Conservation (phyloP, 2,113 vertebrate genomes). For the Pithys albifrons region DNA sequence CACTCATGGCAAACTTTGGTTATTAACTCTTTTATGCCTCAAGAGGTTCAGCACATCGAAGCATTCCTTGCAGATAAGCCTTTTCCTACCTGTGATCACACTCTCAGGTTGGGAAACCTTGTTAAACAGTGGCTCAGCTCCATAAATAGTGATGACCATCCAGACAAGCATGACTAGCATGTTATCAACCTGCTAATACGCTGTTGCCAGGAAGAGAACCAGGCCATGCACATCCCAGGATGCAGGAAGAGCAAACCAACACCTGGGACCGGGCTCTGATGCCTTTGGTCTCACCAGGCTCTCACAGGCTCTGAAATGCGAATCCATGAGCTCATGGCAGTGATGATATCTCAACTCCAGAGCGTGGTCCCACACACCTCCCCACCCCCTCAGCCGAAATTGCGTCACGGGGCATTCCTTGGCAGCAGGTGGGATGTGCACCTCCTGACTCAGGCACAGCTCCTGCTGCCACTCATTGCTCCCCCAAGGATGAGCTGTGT, state of each 20-base stretch:
- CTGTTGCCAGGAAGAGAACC: not conserved
- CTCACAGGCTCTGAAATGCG: not conserved
- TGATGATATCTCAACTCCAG: slow-evolving; percentile 39
- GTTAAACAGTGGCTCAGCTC: not conserved
- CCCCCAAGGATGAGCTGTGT: accelerated
- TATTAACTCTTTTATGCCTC: not conserved
- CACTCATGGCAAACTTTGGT: not conserved
- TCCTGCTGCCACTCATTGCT: accelerated
- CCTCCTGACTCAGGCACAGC: not conserved
- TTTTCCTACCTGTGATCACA: not conserved
- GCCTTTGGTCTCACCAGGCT: not conserved
- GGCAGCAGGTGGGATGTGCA: not conserved
- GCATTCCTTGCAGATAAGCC: not conserved
- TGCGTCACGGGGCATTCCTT: not conserved
- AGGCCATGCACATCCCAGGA: accelerated
- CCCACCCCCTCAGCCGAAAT: not conserved
- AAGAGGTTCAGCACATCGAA: not conserved
- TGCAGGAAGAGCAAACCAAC: not conserved
- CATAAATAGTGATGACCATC: not conserved
- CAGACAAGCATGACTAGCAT: not conserved
- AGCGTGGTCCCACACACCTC: not conserved
- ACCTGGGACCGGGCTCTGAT: not conserved
- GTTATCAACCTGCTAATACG: not conserved
- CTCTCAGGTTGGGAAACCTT: not conserved
- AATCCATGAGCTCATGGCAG: not conserved